Conservation (phyloP, 1,140 invertebrate genomes). For the Charaxes varanes region DNA sequence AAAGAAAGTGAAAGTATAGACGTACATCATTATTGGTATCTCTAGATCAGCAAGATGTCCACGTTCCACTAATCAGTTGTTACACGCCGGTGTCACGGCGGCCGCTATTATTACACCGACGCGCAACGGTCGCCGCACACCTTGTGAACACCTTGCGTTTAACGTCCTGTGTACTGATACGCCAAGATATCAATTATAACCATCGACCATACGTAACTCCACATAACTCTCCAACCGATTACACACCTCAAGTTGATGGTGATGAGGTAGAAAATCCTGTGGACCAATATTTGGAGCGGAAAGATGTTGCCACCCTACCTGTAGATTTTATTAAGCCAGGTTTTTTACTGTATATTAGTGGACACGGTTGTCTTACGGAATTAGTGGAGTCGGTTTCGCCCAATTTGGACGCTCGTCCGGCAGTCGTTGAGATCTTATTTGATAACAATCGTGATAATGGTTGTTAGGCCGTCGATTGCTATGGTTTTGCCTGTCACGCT, state of each 20-base stretch:
- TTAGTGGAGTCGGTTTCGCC: slow-evolving; percentile 38
- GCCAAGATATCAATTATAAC: slow-evolving; percentile 39
- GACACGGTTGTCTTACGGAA: slow-evolving; percentile 54
- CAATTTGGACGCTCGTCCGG: slow-evolving; percentile 29
- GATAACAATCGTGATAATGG: slow-evolving; percentile 37
- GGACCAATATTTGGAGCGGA: slow-evolving; percentile 7
- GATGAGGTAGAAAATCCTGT: slow-evolving; percentile 13
- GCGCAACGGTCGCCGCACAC: slow-evolving; percentile 46
- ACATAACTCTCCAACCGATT: slow-evolving; percentile 1
- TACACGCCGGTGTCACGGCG: slow-evolving; percentile 42
- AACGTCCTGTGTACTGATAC: slow-evolving; percentile 40
- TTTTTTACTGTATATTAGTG: slow-evolving; percentile 38
- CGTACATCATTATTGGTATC: slow-evolving; percentile 14
- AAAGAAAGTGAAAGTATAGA: slow-evolving; percentile 14
- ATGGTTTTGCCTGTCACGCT: slow-evolving; percentile 33
- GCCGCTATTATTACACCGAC: slow-evolving; percentile 33
- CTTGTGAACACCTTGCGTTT: slow-evolving; percentile 54
- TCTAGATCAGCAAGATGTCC: slow-evolving; percentile 23
- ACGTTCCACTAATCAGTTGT: slow-evolving; percentile 53
- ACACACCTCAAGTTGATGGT: background rate
- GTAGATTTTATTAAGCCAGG: slow-evolving; percentile 49
- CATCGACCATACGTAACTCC: slow-evolving; percentile 10
- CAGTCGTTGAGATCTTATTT: slow-evolving; percentile 51
- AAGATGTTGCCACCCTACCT: slow-evolving; percentile 42
- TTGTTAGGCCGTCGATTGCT: slow-evolving; percentile 16